Base-by-base conservation (phyloP, 2,113 vertebrate genomes). In the Erinaceus europaeus region DNA sequence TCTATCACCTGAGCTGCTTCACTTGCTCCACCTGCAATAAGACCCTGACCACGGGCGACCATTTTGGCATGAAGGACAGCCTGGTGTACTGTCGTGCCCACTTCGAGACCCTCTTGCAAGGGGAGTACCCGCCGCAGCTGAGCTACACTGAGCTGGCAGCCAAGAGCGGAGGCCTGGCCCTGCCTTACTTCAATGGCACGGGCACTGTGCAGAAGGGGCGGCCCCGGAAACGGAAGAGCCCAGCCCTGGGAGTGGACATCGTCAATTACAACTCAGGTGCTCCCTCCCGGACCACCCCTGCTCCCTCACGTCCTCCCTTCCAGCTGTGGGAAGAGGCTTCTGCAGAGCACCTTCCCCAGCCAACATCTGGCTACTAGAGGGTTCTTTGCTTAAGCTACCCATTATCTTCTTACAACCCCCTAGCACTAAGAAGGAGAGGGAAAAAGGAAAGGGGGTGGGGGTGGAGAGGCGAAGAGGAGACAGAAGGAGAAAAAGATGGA, bases 61-160 rank as follows among this genome's bases (percentile, higher is more conserved):
- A 99, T 93, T 99, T 99, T 92, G 99, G 99, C 97, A 99, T 99
- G 99, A 99, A 99, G 97, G 99, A 99, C 97, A 99, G 97, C 97
- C 97, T 99, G 96, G 99, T 99, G 94, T 99, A 99, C 97, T 99
- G 99, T 97, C 98, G 99, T 75, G 98, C 98, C 73, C 99, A 99
- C 96, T 99, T 99, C 96, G 99, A 99, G 97, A 98, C 97, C 90
- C 98, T 99, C 95, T 97, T 99, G 95, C 99, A 99, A 95, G 98
- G 98, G 92, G 98, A 99, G 91, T 99, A 98, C 29, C 98, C 98
- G 52, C 97, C 98, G 10, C 98, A 98, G 96, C 97, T 99, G 92
- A 99, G 98, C 98, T 99, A 99, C 97, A 98, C 98, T 1, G 99
- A 99, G 97, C 97, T 99, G 96, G 99, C 98, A 1, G 98, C 98